Evolutionary conservation across 2,797 vertebrate species (phyloP).

Genomic region (Spondyliosoma cantharus): DNA sequence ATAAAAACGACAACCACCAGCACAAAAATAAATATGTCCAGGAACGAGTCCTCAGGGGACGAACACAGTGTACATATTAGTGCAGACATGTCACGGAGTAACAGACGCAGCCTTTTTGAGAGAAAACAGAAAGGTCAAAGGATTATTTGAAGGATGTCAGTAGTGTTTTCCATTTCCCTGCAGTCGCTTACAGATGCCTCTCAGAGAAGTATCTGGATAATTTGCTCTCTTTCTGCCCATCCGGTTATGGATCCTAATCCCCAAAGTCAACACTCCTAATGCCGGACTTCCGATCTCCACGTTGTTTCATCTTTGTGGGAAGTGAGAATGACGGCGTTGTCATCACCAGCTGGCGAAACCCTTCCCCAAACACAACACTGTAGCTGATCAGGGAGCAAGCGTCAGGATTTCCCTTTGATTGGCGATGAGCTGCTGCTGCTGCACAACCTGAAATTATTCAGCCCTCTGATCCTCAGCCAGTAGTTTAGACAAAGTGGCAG

Average conservation of each 20-base stretch:
- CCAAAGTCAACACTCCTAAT: slow-evolving; percentile 68
- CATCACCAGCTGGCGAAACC: slow-evolving; percentile 42
- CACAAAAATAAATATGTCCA: slow-evolving; percentile 68
- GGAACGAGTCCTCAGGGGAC: slow-evolving; percentile 42
- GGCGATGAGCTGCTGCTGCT: background rate
- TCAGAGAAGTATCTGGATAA: slow-evolving; percentile 55
- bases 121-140: slow-evolving; percentile 59
- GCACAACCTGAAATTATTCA: slow-evolving; percentile 12
- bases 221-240: slow-evolving; percentile 57
- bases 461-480: background rate
- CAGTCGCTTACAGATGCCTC: slow-evolving; percentile 56
- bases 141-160: slow-evolving; percentile 57
- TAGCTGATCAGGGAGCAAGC: slow-evolving; percentile 38
- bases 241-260: slow-evolving; percentile 77
- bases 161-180: slow-evolving; percentile 44
- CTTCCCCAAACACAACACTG: slow-evolving; percentile 34
- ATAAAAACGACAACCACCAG: slow-evolving; percentile 54
- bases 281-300: slow-evolving; percentile 58
- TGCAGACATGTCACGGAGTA: slow-evolving; percentile 35
- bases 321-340: slow-evolving; percentile 67
- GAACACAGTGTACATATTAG: slow-evolving; percentile 24
- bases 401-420: slow-evolving; percentile 22
- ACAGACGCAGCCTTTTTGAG: slow-evolving; percentile 50
- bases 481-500: background rate
- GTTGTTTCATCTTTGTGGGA: slow-evolving; percentile 56